Percentiles rank a stretch among this genome's conserved stretches.
phyloP scores from a whole-genome alignment of 2,888 invertebrate species.

The Pristionchus mayeri region DNA sequence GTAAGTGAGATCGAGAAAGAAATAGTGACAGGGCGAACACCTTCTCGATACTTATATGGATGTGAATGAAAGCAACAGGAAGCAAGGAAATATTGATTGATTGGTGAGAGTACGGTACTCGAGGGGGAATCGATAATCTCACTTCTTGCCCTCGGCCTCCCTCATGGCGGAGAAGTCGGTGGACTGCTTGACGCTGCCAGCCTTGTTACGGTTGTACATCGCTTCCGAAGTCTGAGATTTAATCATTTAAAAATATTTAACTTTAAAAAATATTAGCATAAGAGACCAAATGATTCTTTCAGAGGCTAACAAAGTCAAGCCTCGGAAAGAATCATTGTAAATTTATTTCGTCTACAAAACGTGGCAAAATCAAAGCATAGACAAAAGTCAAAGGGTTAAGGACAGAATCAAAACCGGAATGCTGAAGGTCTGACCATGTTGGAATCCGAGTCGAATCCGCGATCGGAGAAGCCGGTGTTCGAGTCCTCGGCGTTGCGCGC shows the following conservation, averaged over 20 bases:
- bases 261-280: not conserved
- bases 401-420: not conserved
- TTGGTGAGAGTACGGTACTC: not conserved
- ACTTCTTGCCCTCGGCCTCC: constrained; percentile 64
- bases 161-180: constrained; percentile 73
- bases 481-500: constrained; percentile 65
- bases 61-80: not conserved
- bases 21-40: not conserved
- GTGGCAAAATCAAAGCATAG: not conserved
- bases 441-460: constrained; percentile 72
- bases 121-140: not conserved
- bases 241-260: not conserved
- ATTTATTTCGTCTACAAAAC: not conserved
- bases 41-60: not conserved
- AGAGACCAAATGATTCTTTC: not conserved
- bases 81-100: not conserved
- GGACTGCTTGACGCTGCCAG: constrained; percentile 52
- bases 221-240: constrained; percentile 26
- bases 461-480: constrained; percentile 73
- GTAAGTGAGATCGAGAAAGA: not conserved
- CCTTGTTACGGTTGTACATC: constrained; percentile 42
- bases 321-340: no score
- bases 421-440: constrained; percentile 59
- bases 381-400: not conserved
- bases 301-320: no score